Evolutionary conservation across 2,888 invertebrate genomes (phyloP).

Genomic region (Drosophila paramelanica): DNA sequence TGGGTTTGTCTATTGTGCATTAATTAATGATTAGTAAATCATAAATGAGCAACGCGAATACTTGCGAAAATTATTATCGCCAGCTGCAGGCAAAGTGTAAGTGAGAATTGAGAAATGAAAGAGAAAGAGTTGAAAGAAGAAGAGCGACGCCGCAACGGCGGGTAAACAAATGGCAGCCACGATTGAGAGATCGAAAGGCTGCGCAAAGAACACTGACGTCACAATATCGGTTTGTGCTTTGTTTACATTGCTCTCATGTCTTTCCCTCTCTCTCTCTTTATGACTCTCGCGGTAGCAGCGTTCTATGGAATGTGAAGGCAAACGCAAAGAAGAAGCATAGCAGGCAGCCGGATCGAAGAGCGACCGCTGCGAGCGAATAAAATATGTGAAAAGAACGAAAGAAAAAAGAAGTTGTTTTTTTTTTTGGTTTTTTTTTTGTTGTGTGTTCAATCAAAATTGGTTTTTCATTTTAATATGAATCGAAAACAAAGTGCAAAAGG

Average conservation of each 20-base stretch:
- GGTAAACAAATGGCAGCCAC: conserved; percentile 59
- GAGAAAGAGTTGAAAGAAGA: conserved; percentile 10
- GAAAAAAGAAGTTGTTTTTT: conserved; percentile 1
- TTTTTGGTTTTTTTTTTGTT: too few relatives aligned
- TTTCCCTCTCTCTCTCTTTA: too few relatives aligned
- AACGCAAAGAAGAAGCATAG: conserved; percentile 22
- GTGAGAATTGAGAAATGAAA: conserved; percentile 42
- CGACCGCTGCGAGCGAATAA: conserved; percentile 19
- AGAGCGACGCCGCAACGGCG: conserved; percentile 60
- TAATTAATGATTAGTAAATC: conserved; percentile 64
- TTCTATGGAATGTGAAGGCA: conserved; percentile 61
- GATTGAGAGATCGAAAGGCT: too few relatives aligned
- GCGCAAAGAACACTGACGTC: too few relatives aligned
- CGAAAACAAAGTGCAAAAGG: conserved; percentile 76
- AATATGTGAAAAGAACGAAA: conserved; percentile 15
- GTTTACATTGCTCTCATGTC: too few relatives aligned
- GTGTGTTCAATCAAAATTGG: conserved; percentile 49
- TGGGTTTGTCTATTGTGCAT: conserved; percentile 45
- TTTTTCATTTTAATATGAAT: conserved; percentile 59
- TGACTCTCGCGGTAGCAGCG: conserved; percentile 25
- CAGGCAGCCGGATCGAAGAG: conserved; percentile 19
- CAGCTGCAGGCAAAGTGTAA: conserved; percentile 71
- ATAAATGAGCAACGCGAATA: conserved; percentile 56
- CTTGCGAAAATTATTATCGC: conserved; percentile 57
- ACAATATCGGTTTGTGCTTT: too few relatives aligned